Conservation (phyloP, 2,888 invertebrate species). For the Lypha dubia region DNA sequence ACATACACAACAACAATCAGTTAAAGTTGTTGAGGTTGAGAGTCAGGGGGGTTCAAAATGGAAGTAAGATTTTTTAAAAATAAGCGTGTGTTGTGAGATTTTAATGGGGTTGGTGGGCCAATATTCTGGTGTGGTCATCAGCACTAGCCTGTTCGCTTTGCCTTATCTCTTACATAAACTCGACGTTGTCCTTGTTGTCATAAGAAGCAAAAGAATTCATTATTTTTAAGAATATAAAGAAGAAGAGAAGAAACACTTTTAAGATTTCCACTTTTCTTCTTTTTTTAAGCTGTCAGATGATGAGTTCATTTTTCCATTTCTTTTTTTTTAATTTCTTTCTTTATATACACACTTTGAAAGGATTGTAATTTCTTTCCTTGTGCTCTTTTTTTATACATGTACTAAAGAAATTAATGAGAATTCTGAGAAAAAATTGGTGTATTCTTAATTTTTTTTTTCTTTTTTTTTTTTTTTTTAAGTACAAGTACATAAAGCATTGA, state of each 20-base stretch:
- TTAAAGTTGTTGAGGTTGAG: slow-evolving; percentile 20
- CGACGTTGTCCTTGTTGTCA: slow-evolving; percentile 48
- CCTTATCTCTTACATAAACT: slow-evolving; percentile 42
- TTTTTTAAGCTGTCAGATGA: slow-evolving; percentile 66
- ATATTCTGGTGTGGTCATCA: slow-evolving; percentile 33
- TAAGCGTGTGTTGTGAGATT: slow-evolving; percentile 30
- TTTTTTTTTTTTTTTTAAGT: background rate
- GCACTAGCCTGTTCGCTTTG: slow-evolving; percentile 13
- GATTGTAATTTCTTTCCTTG: slow-evolving; percentile 62
- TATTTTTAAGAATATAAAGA: slow-evolving; percentile 47
- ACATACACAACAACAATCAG: slow-evolving; percentile 40
- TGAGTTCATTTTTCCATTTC: slow-evolving; percentile 57
- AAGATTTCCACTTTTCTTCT: slow-evolving; percentile 62
- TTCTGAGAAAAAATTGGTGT: slow-evolving; percentile 51
- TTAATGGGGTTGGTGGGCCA: slow-evolving; percentile 34
- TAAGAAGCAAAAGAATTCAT: slow-evolving; percentile 42
- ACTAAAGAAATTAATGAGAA: slow-evolving; percentile 72
- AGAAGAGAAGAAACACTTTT: slow-evolving; percentile 48
- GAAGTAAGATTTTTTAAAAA: slow-evolving; percentile 32
- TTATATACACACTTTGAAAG: slow-evolving; percentile 51
- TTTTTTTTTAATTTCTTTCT: too few relatives aligned
- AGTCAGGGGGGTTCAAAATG: too few relatives aligned
- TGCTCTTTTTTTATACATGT: slow-evolving; percentile 29
- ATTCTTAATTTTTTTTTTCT: slow-evolving; percentile 40
- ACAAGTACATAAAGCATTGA: slow-evolving; percentile 33